Conservation (phyloP, 92 coral and sea anemone species). For the Pocillopora grandis region DNA sequence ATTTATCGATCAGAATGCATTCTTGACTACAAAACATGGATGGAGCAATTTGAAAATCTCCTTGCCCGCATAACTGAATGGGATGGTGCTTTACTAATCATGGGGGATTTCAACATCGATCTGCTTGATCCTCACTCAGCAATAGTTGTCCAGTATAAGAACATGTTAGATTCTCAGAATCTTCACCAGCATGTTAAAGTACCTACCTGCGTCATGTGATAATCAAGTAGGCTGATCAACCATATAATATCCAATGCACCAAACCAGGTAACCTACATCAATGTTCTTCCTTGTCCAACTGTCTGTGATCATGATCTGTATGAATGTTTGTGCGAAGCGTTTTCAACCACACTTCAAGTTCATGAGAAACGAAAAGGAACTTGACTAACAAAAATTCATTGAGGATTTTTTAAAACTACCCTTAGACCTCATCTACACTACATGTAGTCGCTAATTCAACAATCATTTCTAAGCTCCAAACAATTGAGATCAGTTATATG, state of each 20-base stretch:
- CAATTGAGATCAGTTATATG: no score
- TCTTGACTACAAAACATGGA: conserved; percentile 46
- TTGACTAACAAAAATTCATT: conserved; percentile 30
- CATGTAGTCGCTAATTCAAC: no score
- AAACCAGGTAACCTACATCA: conserved; percentile 34
- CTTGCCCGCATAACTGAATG: conserved; percentile 47
- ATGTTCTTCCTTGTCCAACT: conserved; percentile 52
- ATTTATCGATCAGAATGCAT: conserved; percentile 61
- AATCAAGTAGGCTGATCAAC: conserved; percentile 41
- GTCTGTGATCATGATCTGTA: conserved; percentile 50
- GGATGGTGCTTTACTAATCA: conserved; percentile 64
- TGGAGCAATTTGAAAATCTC: conserved; percentile 19
- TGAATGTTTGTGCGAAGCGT: conserved; percentile 32
- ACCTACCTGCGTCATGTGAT: conserved; percentile 48
- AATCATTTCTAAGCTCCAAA: no score
- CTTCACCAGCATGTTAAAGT: conserved; percentile 43
- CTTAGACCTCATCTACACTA: conserved; percentile 43
- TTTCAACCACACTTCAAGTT: conserved; percentile 36
- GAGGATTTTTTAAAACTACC: conserved; percentile 37
- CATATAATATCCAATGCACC: conserved; percentile 50
- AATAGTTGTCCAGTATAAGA: conserved; percentile 34
- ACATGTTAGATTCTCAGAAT: conserved; percentile 43
- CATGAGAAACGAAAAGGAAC: conserved; percentile 30
- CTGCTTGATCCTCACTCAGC: conserved; percentile 32
- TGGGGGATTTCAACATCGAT: conserved; percentile 64